phyloP scores from a whole-genome alignment of 2,888 invertebrate genomes.

The Pterostichus madidus region DNA sequence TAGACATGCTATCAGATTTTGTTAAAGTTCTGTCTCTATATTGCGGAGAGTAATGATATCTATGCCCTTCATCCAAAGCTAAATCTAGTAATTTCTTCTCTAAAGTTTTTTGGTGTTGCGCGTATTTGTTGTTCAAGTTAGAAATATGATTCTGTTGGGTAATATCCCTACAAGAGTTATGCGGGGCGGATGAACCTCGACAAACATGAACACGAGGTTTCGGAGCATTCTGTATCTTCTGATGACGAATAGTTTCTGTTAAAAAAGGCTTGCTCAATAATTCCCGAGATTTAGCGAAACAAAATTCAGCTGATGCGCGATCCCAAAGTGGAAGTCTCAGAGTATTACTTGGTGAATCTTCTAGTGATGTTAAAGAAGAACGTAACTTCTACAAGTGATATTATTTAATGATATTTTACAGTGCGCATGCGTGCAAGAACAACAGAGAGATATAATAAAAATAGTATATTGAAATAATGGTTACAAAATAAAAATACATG shows the following conservation, averaged over 20 bases:
- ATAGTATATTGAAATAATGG: constrained; percentile 67
- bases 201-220: constrained; percentile 65
- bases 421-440: constrained; percentile 46
- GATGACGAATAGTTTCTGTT: constrained; percentile 38
- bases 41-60: constrained; percentile 69
- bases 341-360: constrained; percentile 76
- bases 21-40: constrained; percentile 75
- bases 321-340: constrained; percentile 84
- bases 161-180: constrained; percentile 75
- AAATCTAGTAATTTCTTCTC: constrained; percentile 73
- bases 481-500: constrained; percentile 67
- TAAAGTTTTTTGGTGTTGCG: constrained; percentile 69
- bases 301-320: constrained; percentile 86
- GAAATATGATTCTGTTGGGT: constrained; percentile 65
- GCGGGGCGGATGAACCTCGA: constrained; percentile 70
- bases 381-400: constrained; percentile 76
- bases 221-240: constrained; percentile 17
- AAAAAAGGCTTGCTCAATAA: constrained; percentile 81
- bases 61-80: constrained; percentile 72
- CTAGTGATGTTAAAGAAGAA: constrained; percentile 79
- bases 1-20: constrained; percentile 76
- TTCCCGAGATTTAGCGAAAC: constrained; percentile 86
- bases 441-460: constrained; percentile 68
- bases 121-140: constrained; percentile 69
- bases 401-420: constrained; percentile 51